phyloP scores from a whole-genome alignment of 1,140 invertebrate species.

The Drosophila sucinea region DNA sequence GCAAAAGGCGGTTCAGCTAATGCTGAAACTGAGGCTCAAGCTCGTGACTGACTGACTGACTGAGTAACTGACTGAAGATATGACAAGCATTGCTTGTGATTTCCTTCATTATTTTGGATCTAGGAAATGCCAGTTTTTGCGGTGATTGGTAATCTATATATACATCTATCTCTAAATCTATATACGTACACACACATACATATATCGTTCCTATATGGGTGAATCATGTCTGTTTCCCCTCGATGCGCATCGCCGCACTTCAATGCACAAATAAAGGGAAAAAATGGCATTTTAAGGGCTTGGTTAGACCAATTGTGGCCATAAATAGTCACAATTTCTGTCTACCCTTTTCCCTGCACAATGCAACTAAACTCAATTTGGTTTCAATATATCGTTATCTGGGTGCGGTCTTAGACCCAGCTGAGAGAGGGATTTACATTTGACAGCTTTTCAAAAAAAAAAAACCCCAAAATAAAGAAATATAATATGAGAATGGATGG shows the following conservation, averaged over 20 bases:
- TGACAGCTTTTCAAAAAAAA: constrained; percentile 41
- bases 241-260: constrained; percentile 66
- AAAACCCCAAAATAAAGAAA: not conserved
- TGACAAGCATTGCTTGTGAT: constrained; percentile 38
- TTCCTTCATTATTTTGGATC: constrained; percentile 53
- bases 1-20: constrained; percentile 63
- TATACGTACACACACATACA: not conserved
- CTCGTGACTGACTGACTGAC: constrained; percentile 23
- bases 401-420: constrained; percentile 49
- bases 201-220: constrained; percentile 7
- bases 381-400: constrained; percentile 43
- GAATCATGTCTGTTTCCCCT: constrained; percentile 25
- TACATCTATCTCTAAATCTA: constrained; percentile 7
- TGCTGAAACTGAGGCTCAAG: constrained; percentile 47
- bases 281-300: constrained; percentile 63
- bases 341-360: constrained; percentile 4
- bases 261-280: constrained; percentile 43
- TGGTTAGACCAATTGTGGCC: constrained; percentile 56
- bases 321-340: constrained; percentile 46
- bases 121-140: constrained; percentile 61
- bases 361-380: not conserved
- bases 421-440: constrained; percentile 36
- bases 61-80: constrained; percentile 35
- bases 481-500: not conserved
- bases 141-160: constrained; percentile 51